Percentiles rank a stretch among this genome's conserved stretches.
Evolutionary conservation across 2,797 vertebrate species (phyloP).

Genomic region (Chloroceryle inda): DNA sequence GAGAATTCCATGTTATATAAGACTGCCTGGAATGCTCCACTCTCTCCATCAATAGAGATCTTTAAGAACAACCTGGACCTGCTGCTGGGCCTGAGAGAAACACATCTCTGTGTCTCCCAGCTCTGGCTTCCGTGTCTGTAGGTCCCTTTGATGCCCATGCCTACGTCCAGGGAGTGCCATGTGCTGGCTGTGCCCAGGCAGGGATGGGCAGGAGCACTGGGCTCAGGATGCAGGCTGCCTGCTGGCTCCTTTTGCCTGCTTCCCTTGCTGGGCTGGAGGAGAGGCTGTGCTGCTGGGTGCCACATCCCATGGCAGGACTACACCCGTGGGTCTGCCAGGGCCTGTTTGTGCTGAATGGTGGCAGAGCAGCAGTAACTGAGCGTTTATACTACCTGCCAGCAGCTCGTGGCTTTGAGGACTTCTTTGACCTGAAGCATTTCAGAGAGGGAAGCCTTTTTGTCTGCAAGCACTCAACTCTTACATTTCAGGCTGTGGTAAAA

Average conservation of each 20-base stretch:
- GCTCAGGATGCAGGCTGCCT: not conserved
- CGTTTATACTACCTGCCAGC: rapidly evolving
- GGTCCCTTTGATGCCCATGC: not conserved
- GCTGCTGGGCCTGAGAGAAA: not conserved
- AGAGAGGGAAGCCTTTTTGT: not conserved
- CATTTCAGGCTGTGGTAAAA: not conserved
- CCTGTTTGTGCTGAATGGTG: rapidly evolving
- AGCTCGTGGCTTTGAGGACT: not conserved
- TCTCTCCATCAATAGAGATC: not conserved
- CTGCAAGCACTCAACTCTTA: not conserved
- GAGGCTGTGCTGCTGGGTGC: not conserved
- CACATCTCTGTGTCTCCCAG: not conserved
- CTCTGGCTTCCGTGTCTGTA: not conserved
- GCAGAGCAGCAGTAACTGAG: not conserved
- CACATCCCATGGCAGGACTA: rapidly evolving
- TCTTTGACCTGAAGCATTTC: not conserved
- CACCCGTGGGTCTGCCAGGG: rapidly evolving
- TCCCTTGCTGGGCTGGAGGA: not conserved
- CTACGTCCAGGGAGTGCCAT: rapidly evolving
- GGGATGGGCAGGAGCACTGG: not conserved
- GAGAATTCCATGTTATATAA: not conserved
- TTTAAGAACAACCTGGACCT: not conserved
- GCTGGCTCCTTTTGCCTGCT: rapidly evolving
- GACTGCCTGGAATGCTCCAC: not conserved
- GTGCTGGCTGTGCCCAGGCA: not conserved